These are phyloP conservation scores for Heterochromis multidens DNA, from an alignment of 2,113 vertebrate genomes.

Conservation along the genomic window DNA sequence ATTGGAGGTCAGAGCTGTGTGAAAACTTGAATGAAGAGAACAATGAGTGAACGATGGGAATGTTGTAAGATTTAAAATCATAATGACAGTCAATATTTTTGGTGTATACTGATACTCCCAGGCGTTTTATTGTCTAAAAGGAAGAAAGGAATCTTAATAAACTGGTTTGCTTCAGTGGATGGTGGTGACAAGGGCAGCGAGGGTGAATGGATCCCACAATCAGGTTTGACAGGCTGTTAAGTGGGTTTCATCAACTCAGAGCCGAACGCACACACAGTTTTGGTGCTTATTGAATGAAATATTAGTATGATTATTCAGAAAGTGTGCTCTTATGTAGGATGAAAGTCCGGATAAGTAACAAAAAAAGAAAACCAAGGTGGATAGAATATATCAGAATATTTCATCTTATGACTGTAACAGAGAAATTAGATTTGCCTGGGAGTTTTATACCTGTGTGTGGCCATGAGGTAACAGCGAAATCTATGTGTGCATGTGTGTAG, in stretches of 20 bases:
- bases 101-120: not conserved
- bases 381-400: not conserved
- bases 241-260: not conserved
- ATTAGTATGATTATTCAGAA: not conserved
- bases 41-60: not conserved
- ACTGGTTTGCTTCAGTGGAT: not conserved
- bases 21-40: constrained; percentile 25
- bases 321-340: not conserved
- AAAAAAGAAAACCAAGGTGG: not conserved
- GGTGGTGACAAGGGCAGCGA: not conserved
- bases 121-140: not conserved
- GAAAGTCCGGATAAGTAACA: not conserved
- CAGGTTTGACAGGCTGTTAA: not conserved
- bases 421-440: not conserved
- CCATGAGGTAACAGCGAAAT: not conserved
- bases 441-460: not conserved
- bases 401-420: not conserved
- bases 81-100: not conserved
- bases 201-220: not conserved
- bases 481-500: not conserved
- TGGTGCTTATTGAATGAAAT: not conserved
- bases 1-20: constrained; percentile 35
- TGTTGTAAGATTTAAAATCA: not conserved
- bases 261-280: not conserved
- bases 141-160: not conserved